Percentiles rank a stretch among this genome's conserved stretches.
These are phyloP conservation scores for Smittia sp. DNA, from an alignment of 2,888 invertebrate genomes.

Conservation along the genomic window DNA sequence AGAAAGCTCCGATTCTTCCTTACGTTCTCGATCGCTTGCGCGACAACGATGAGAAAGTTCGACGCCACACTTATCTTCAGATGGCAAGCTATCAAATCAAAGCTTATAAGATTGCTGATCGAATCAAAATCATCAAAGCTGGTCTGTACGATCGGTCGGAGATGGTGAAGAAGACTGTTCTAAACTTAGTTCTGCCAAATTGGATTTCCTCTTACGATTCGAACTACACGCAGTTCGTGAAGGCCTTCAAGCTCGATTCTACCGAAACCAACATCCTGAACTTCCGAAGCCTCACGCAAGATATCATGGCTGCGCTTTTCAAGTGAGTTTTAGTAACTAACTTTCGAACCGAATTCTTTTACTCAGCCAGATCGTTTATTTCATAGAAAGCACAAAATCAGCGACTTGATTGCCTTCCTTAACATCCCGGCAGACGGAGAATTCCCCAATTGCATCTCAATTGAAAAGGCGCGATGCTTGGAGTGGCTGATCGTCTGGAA, in stretches of 20 bases:
- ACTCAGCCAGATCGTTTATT: no score
- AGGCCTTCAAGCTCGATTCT: slow-evolving; percentile 71
- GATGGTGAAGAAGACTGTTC: slow-evolving; percentile 54
- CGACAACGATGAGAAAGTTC: slow-evolving; percentile 75
- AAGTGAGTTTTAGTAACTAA: slow-evolving; percentile 51
- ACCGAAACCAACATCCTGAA: slow-evolving; percentile 62
- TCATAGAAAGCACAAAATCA: slow-evolving; percentile 50
- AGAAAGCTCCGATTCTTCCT: slow-evolving; percentile 67
- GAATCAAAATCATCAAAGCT: slow-evolving; percentile 60
- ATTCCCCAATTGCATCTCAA: slow-evolving; percentile 5
- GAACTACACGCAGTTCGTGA: slow-evolving; percentile 68
- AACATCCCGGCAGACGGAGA: background rate
- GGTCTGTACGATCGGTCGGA: slow-evolving; percentile 64
- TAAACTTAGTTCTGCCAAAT: slow-evolving; percentile 61
- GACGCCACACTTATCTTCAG: slow-evolving; percentile 56
- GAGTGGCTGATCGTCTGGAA: slow-evolving; percentile 35
- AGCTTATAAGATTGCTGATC: slow-evolving; percentile 62
- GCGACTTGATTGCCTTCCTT: slow-evolving; percentile 53
- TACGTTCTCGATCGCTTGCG: slow-evolving; percentile 69
- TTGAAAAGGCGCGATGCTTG: background rate
- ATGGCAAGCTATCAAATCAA: slow-evolving; percentile 53
- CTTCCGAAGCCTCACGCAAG: slow-evolving; percentile 57
- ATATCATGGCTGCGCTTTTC: slow-evolving; percentile 58
- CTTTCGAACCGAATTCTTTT: slow-evolving; percentile 14
- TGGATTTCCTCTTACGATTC: slow-evolving; percentile 74